Percentiles rank a stretch among this genome's conserved stretches.
Evolutionary conservation across 2,888 invertebrate genomes (phyloP).

Genomic region (Torymus aiolomorphi): DNA sequence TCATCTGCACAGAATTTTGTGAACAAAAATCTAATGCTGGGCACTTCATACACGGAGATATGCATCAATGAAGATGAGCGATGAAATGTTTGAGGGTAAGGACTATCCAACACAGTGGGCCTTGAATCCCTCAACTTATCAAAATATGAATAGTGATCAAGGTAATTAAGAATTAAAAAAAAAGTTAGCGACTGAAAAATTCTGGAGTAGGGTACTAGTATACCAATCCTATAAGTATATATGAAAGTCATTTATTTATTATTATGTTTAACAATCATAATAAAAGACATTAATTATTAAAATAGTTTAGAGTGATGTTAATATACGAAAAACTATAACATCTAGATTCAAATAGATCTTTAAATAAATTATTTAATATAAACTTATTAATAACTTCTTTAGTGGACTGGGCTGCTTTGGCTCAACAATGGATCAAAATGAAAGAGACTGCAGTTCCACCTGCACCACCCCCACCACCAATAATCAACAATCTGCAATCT

Average conservation of each 20-base stretch:
- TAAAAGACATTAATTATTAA: too few relatives aligned
- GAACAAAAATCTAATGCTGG: too few relatives aligned
- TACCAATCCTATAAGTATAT: background rate
- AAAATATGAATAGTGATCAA: conserved; percentile 88
- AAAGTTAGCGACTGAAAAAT: background rate
- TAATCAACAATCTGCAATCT: conserved; percentile 67
- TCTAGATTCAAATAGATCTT: background rate
- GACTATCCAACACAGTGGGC: conserved; percentile 87
- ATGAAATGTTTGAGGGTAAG: conserved; percentile 78
- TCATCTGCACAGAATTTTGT: too few relatives aligned
- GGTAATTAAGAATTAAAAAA: conserved; percentile 70
- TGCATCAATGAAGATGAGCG: conserved; percentile 71
- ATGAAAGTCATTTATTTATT: too few relatives aligned
- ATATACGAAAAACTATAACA: background rate
- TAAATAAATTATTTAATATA: conserved; percentile 6
- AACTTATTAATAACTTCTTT: conserved; percentile 53
- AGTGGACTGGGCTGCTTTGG: conserved; percentile 97
- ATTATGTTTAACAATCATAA: too few relatives aligned
- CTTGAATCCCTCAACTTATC: conserved; percentile 87
- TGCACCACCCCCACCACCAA: conserved; percentile 79
- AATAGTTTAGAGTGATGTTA: background rate
- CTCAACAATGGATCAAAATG: conserved; percentile 99
- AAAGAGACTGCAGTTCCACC: conserved; percentile 84
- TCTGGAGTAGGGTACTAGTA: background rate
- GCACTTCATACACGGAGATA: background rate